Evolutionary conservation across 2,888 invertebrate genomes (phyloP).

Genomic region (Meta bourneti): DNA sequence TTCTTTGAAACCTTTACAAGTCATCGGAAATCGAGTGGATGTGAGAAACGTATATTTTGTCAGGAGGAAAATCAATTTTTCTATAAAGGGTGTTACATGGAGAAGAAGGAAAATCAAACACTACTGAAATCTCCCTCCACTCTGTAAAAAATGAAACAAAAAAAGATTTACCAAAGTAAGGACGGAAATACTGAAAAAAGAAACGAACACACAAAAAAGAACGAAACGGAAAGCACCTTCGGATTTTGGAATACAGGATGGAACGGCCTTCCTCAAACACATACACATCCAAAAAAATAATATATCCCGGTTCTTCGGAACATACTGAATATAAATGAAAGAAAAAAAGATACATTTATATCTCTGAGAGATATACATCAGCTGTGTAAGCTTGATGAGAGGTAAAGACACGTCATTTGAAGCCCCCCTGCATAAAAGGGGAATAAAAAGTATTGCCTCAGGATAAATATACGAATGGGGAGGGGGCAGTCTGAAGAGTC

Average conservation of each 20-base stretch:
- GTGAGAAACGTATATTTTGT: slow-evolving; percentile 15
- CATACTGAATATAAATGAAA: slow-evolving; percentile 44
- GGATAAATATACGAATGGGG: slow-evolving; percentile 28
- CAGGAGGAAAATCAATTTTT: slow-evolving; percentile 22
- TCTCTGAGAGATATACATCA: slow-evolving; percentile 55
- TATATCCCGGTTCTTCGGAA: slow-evolving; percentile 31
- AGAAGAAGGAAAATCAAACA: background rate
- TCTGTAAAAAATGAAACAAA: background rate
- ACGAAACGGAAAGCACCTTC: slow-evolving; percentile 12
- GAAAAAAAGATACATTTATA: slow-evolving; percentile 45
- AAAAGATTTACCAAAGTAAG: slow-evolving; percentile 6
- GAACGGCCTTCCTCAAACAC: background rate
- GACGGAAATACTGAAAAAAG: slow-evolving; percentile 40
- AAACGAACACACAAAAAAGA: background rate
- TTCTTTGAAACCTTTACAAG: no score
- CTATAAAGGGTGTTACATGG: background rate
- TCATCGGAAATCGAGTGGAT: slow-evolving; percentile 3
- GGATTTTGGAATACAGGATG: slow-evolving; percentile 31
- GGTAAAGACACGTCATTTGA: slow-evolving; percentile 61
- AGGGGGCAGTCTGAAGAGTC: background rate
- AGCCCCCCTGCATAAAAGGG: slow-evolving; percentile 12
- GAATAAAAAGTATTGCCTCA: slow-evolving; percentile 11
- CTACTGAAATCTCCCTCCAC: background rate
- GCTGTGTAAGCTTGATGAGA: slow-evolving; percentile 61
- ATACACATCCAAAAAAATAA: slow-evolving; percentile 27